A percentile compares a stretch with the other conserved stretches of the same genome.
These are phyloP conservation scores for Polypterus senegalus DNA, from an alignment of 2,113 vertebrate species.

Conservation along the genomic window DNA sequence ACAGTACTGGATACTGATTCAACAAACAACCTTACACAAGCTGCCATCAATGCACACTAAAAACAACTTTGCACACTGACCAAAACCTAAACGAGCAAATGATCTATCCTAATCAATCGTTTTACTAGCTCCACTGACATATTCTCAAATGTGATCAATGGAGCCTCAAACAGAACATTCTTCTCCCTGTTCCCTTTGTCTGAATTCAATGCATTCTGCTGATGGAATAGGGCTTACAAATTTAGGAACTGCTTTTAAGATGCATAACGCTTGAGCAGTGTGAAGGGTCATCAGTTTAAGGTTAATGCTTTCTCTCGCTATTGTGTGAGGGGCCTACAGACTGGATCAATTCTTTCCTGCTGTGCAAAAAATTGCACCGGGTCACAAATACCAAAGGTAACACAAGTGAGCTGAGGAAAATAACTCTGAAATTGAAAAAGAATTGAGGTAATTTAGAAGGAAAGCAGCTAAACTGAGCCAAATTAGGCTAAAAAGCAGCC, in stretches of 20 bases:
- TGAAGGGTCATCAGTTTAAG: neutral
- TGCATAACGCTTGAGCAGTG: neutral
- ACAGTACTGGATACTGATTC: no score
- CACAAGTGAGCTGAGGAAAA: neutral
- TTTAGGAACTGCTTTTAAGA: slow-evolving; percentile 3
- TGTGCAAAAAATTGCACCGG: slow-evolving; percentile 1
- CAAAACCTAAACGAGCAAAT: neutral
- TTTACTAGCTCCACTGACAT: neutral
- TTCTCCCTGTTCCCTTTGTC: slow-evolving; percentile 12
- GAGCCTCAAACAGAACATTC: neutral
- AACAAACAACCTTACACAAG: no score
- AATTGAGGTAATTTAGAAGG: neutral
- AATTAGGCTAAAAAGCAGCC: neutral
- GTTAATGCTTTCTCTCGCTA: slow-evolving; percentile 3
- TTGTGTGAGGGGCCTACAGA: neutral
- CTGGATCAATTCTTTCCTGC: slow-evolving; percentile 1
- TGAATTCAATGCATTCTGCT: slow-evolving; percentile 19
- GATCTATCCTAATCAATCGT: neutral
- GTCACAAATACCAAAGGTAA: neutral
- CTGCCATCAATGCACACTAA: no score
- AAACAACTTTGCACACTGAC: no score
- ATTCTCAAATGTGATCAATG: slow-evolving; percentile 1
- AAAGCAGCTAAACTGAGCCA: neutral
- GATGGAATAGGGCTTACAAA: neutral
- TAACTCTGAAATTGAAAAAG: slow-evolving; percentile 4